Conservation (phyloP, 2,888 invertebrate genomes). For the Epinotia ramella region DNA sequence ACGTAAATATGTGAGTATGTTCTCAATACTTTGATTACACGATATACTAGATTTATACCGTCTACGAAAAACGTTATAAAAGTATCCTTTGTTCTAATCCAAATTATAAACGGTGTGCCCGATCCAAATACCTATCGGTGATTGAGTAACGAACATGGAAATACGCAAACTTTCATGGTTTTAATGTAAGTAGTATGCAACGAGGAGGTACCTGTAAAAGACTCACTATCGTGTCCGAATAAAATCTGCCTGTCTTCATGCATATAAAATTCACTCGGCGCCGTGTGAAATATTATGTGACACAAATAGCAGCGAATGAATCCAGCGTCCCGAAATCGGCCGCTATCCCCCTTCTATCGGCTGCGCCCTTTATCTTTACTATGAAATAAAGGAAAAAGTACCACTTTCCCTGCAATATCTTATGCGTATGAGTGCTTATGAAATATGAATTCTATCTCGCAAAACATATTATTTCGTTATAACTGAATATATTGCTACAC, state of each 20-base stretch:
- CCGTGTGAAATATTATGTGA: slow-evolving; percentile 74
- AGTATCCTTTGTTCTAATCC: no score
- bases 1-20: background rate
- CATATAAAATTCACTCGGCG: slow-evolving; percentile 74
- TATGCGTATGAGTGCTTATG: slow-evolving; percentile 80
- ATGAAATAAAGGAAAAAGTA: slow-evolving; percentile 77
- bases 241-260: slow-evolving; percentile 72
- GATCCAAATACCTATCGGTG: background rate
- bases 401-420: slow-evolving; percentile 75
- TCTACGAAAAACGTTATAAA: background rate
- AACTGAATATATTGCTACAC: slow-evolving; percentile 78
- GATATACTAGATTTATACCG: background rate
- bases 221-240: slow-evolving; percentile 65
- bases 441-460: slow-evolving; percentile 83
- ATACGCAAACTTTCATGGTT: background rate
- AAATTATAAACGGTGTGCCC: no score
- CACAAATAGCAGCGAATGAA: slow-evolving; percentile 74
- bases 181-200: background rate
- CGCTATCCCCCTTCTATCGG: slow-evolving; percentile 71
- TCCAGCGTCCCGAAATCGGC: slow-evolving; percentile 66
- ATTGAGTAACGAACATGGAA: background rate
- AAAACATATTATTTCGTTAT: slow-evolving; percentile 83
- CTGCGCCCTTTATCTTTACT: slow-evolving; percentile 76
- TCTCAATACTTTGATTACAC: background rate
- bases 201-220: background rate